These are phyloP conservation scores for Actinia tenebrosa DNA, from an alignment of 64 coral and sea anemone genomes.

Conservation along the genomic window DNA sequence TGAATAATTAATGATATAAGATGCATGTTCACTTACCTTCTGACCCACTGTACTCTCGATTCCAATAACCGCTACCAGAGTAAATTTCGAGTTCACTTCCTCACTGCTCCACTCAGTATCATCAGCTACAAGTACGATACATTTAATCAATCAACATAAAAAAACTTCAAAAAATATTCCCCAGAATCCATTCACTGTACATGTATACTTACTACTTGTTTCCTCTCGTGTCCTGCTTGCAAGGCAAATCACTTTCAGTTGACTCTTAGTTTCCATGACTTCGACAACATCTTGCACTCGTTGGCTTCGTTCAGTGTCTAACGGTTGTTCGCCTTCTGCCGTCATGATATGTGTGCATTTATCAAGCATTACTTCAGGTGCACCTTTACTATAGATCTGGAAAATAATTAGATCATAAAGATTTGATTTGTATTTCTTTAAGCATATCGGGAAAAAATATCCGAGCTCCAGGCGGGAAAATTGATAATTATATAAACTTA, in stretches of 20 bases:
- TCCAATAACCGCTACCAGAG: conserved; percentile 38
- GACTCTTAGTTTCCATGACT: conserved; percentile 31
- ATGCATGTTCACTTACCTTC: conserved; percentile 13
- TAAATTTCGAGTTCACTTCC: conserved; percentile 13
- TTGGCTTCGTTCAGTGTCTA: neutral
- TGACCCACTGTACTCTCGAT: conserved; percentile 46
- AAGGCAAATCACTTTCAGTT: conserved; percentile 63
- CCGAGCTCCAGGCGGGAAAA: no score
- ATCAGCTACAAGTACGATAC: neutral
- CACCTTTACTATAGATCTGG: conserved; percentile 49
- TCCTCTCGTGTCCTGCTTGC: conserved; percentile 6
- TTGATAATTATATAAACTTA: no score
- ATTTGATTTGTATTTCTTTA: no score
- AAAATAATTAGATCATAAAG: neutral
- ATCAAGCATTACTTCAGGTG: conserved; percentile 33
- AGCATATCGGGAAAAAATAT: no score
- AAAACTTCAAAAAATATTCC: no score
- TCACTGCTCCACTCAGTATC: neutral
- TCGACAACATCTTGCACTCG: conserved; percentile 16
- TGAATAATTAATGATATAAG: no score
- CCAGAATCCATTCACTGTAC: no score
- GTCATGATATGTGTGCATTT: conserved; percentile 27
- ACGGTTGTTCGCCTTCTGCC: conserved; percentile 1
- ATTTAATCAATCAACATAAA: neutral
- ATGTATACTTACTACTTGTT: neutral